Percentiles rank a stretch among this genome's conserved stretches.
Evolutionary conservation across 2,888 invertebrate genomes (phyloP).

Genomic region (Stenotaenia linearis): DNA sequence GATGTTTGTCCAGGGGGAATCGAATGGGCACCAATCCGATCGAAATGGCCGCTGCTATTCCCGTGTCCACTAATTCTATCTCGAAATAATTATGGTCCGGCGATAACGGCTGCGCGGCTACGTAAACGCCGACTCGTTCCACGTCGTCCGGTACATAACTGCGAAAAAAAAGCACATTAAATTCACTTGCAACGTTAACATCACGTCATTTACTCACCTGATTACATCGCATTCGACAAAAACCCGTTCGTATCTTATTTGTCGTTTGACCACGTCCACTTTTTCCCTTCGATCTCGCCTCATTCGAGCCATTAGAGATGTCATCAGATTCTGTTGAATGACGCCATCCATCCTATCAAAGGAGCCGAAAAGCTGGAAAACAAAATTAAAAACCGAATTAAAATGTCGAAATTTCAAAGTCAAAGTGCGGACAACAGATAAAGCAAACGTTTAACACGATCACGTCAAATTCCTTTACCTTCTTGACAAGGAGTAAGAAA

Average conservation of each 20-base stretch:
- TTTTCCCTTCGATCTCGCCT: constrained; percentile 36
- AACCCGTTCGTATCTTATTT: constrained; percentile 42
- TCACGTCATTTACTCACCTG: constrained; percentile 39
- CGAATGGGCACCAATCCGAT: constrained; percentile 47
- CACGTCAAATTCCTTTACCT: constrained; percentile 22
- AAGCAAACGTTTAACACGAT: too few species aligned
- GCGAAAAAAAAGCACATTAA: constrained; percentile 19
- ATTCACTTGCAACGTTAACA: background rate
- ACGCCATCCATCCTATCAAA: constrained; percentile 39
- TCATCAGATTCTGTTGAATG: constrained; percentile 37
- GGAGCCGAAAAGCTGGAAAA: constrained; percentile 34
- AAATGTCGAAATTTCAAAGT: too few species aligned
- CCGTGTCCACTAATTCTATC: constrained; percentile 46
- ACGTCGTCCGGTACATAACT: constrained; percentile 46
- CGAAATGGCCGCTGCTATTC: constrained; percentile 44
- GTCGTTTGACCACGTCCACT: constrained; percentile 36
- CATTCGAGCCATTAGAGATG: constrained; percentile 34
- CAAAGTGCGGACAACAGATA: too few species aligned
- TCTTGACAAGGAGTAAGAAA: constrained; percentile 35
- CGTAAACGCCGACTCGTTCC: constrained; percentile 46
- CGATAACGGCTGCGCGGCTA: constrained; percentile 44
- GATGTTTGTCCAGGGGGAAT: constrained; percentile 48
- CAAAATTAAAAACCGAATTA: too few species aligned
- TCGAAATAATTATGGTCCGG: constrained; percentile 48
- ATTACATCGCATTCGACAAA: constrained; percentile 43